Evolutionary conservation across 2,113 vertebrate species (phyloP), one percentile per base, ranked within the genome.

Genomic region (Seriola quinqueradiata): DNA sequence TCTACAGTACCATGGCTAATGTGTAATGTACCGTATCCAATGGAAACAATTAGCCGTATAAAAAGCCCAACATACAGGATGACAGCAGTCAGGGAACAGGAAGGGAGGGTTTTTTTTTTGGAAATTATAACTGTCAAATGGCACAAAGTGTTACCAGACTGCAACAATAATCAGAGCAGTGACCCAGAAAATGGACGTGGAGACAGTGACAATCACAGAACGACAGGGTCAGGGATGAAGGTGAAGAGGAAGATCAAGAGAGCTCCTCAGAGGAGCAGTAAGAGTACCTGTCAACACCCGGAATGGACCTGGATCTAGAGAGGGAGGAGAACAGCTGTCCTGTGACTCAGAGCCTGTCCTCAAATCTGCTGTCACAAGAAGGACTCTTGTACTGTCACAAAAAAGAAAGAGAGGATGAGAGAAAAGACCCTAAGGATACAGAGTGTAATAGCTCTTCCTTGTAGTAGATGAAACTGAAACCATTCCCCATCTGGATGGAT

Each of bases 141-240:
- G 59, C 67, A 81, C 73, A 87, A 88, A 92, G 79, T 82, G 79
- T 69, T 87, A 85, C 85, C 90, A 92, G 89, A 86, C 75, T 88
- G 70, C 66, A 77, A 57, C 69, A 57, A 67, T 77, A 89, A 91
- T 90, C 83, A 88, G 60, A 72, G 79, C 58, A 59, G 58, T 52
- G 75, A 76, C 83, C 79, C 70, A 75, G 78, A 80, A 89, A 89
- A 82, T 16, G 11, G 88, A 82, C 25, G 34, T 5, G 36, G 32
- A 79, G 67, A 77, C 32, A 44, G 60, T 88, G 63, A 68, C 79
- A 76, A 88, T 91, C 83, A 78, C 34, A 69, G 66, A 52, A 55
- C 64, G 82, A 82, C 38, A 19, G 70, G 74, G 36, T 82, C 76
- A 87, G 52, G 21, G 65, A 73, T 69, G 28, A 72, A 65, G 74